Base-by-base conservation (phyloP, 2,113 vertebrate species). In the Atherinomorus stipes region DNA sequence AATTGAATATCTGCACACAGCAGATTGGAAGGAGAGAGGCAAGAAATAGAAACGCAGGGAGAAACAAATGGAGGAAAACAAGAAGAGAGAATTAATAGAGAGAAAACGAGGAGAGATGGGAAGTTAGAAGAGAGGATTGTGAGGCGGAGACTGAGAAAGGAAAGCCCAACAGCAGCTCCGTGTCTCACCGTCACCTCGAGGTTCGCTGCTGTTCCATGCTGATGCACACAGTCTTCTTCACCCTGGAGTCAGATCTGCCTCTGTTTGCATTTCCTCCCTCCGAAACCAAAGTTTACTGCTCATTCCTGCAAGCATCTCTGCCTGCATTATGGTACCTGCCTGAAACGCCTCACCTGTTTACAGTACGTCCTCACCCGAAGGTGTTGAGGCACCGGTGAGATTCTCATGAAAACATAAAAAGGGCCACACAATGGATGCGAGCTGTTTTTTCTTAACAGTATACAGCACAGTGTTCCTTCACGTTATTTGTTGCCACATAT, bases 1-100 rank as follows among this genome's bases (percentile, higher is more conserved):
- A 89, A 92, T 89, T 90, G 86, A 89, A 86, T 85, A 76, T 85
- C 78, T 85, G 65, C 80, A 70, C 65, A 84, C 66, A 66, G 86
- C 70, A 59, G 80, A 63, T 74, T 53, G 21, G 47, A 58, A 70
- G 51, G 81, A 71, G 51, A 66, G 40, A 81, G 67, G 54, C 45
- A 4, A n/a, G n/a, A n/a, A n/a, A n/a, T n/a, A n/a, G n/a, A n/a
- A n/a, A n/a, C n/a, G n/a, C n/a, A n/a, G n/a, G n/a, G n/a, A n/a
- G 23, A 62, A 42, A 51, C 11, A 26, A 16, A 19, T 65, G 47
- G 68, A 26, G 37, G 76, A 80, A 21, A 49, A 65, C 34, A 37
- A 51, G 40, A 60, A 73, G 49, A 37, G 44, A 42, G 37, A 50
- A 61, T 62, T 56, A 42, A 70, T 7, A 54, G 40, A 58, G 26